phyloP scores from a whole-genome alignment of 2,797 vertebrate genomes.

The Heliangelus exortis region DNA sequence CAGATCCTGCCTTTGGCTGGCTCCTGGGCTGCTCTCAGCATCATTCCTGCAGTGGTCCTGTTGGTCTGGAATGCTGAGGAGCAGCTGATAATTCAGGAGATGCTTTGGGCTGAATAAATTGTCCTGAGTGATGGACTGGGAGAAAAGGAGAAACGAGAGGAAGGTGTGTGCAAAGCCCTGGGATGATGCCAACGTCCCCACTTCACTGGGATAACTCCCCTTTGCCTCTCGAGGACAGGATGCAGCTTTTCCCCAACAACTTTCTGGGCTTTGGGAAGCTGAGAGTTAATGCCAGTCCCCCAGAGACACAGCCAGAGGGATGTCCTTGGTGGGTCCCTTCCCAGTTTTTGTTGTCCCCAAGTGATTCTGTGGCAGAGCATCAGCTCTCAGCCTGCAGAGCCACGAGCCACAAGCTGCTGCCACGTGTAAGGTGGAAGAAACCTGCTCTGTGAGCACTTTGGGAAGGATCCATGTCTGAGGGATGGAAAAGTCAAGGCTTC shows the following conservation, averaged over 20 bases:
- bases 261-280: neutral
- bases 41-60: neutral
- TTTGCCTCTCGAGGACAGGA: neutral
- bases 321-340: neutral
- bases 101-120: neutral
- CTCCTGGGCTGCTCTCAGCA: neutral
- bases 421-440: neutral
- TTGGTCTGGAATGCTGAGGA: rapidly evolving
- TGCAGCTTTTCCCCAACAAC: neutral
- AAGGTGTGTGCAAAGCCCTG: neutral
- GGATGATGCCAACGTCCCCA: neutral
- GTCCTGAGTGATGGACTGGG: neutral
- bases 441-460: neutral
- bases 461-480: neutral
- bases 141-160: neutral
- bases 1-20: neutral
- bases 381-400: neutral
- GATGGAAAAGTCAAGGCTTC: neutral
- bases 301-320: rapidly evolving
- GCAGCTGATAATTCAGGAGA: neutral
- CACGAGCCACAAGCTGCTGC: neutral
- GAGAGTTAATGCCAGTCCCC: neutral
- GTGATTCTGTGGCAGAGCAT: neutral
- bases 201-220: neutral
- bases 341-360: rapidly evolving